Evolutionary conservation across 1,140 invertebrate species (phyloP), one percentile per base, ranked within the genome.

Genomic region (Aphis gossypii): DNA sequence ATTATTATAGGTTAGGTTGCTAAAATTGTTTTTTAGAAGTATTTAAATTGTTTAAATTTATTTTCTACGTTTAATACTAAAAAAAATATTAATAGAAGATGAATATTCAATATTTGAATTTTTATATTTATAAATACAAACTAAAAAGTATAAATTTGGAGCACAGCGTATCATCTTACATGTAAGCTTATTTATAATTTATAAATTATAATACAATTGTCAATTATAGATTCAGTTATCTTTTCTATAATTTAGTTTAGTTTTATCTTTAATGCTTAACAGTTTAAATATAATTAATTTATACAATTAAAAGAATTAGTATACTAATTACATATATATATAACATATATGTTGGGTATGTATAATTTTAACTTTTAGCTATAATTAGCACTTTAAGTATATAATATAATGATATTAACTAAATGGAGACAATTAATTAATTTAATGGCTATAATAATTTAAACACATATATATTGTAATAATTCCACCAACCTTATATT

Each of bases 361-460:
- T 35, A n/a, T 76, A 76, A 76, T 76, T 84, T 84, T 84, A 41
- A 84, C 83, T 44, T 44, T 44, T 84, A 83, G 82, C 35, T 41
- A 23, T 83, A 83, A 38, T 38, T 83, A 35, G 82, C 38, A 41
- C 38, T 83, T 83, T 38, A 41, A 84, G 23, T 84, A 7, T 44
- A 44, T 4, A 87, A 41, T 41, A 41, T 25, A 41, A n/a, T 46
- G 30, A 41, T 48, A 87, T 21, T 46, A 48, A 87, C 30, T 46
- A 87, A 87, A 87, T 48, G 18, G 44, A 35, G 86, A 48, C 35
- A 87, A 51, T 87, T 48, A 44, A 48, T 87, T 87, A 48, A 35
- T 51, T 87, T 48, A 87, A 87, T 48, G n/a, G 2, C 86, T 48
- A 87, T 48, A 48, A 51, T 87, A 48, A 48, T 87, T 87, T 87